Evolutionary conservation across 2,888 invertebrate genomes (phyloP), one percentile per base, ranked within the genome.

Genomic region (Diarsia brunnea): DNA sequence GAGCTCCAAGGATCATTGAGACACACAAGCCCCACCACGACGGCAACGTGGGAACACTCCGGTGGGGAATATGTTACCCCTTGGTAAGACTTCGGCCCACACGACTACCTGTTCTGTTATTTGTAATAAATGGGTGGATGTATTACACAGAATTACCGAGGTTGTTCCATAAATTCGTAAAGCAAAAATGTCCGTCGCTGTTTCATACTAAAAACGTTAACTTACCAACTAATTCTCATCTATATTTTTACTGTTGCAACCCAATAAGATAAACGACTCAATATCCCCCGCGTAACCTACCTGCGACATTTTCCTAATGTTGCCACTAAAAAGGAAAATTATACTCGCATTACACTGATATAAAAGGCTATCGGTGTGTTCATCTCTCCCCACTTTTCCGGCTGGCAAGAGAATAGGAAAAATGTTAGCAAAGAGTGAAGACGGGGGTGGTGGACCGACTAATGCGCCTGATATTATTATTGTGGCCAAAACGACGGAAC

Each of bases 381-480:
- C 91, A 92, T 92, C 91, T 91, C 89, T 89, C 90, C 89, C 90
- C 90, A 90, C 87, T 93, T 95, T 94, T 93, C 92, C 92, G 90
- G 89, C 75, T 91, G 87, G 87, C 83, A 84, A 87, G 88, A 90
- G 87, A 89, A 84, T 79, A 85, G 85, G 89, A 87, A 89, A 90
- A 91, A 90, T 87, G 86, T 88, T 87, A 84, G 86, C 85, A 90
- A 90, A 89, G 78, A 76, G 76, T 77, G 31, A 77, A 76, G 89
- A 85, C 89, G 91, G 89, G 94, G 94, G 94, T 90, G 93, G 90
- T 88, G 91, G 90, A 87, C 89, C 92, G 93, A 85, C 88, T 94
- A 93, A 95, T 94, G 92, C 90, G 89, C 89, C 88, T 90, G 89
- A 92, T 93, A 91, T 91, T 94, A 93, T 94, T 93, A 93, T 92